Conservation (phyloP, 2,113 vertebrate genomes). For the Notechis scutatus region DNA sequence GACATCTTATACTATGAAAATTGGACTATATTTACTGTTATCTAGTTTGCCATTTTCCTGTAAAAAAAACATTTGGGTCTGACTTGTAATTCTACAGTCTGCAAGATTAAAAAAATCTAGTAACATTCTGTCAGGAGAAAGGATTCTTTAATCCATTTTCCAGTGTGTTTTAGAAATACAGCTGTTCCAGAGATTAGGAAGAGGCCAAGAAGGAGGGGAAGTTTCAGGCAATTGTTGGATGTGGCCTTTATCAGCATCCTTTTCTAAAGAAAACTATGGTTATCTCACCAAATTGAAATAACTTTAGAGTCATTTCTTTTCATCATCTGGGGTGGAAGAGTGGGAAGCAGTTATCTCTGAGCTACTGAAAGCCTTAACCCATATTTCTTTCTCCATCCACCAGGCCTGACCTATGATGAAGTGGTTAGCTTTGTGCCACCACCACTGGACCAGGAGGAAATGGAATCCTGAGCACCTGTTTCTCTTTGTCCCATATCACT, state of each 20-base stretch:
- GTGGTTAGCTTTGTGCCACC: conserved; percentile 90
- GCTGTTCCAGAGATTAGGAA: neutral
- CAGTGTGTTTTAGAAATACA: neutral
- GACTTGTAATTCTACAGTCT: neutral
- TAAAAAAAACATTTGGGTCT: neutral
- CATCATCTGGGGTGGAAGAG: neutral
- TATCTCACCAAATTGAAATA: neutral
- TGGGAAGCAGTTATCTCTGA: neutral
- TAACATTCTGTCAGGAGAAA: neutral
- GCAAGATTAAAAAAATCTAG: neutral
- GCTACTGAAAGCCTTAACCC: neutral
- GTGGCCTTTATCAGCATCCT: neutral
- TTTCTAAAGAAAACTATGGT: neutral
- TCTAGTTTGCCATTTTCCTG: neutral
- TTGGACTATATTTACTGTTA: neutral
- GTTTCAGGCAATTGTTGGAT: neutral
- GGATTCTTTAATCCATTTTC: neutral
- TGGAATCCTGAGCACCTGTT: conserved; percentile 86
- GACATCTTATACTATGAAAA: neutral
- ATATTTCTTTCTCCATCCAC: conserved; percentile 12
- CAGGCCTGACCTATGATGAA: conserved; percentile 93
- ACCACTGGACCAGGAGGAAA: conserved; percentile 88
- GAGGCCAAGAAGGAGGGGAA: neutral
- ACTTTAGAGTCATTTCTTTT: neutral
- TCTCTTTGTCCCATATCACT: conserved; percentile 64